Evolutionary conservation across 1,140 invertebrate genomes (phyloP), one percentile per base, ranked within the genome.

Genomic region (Coenobita brevimanus): DNA sequence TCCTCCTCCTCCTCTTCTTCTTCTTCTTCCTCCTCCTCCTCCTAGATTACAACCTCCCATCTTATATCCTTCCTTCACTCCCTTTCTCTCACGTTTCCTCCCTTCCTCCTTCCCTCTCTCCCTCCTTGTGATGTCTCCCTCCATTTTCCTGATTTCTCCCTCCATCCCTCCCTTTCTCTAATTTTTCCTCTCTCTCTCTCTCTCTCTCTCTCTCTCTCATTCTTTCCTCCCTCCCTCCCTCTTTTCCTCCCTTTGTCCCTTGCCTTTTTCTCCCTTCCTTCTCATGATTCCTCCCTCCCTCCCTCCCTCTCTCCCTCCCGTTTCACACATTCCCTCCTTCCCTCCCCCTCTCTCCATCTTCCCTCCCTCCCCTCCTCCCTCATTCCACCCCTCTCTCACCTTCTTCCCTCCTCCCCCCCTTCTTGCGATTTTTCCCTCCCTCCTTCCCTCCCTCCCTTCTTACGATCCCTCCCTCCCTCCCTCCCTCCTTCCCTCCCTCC

Each of bases 391-490:
- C 24, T 24, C 24, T 67, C 64, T 67, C 24, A 8, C 24, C 27
- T 27, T 67, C 24, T 24, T 30, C 27, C 64, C 27, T 30, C 27
- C 24, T 67, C 64, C 27, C 24, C 27, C 24, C 24, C 71, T 75
- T 24, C 24, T 41, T 33, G 13, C 41, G 3, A 13, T 41, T n/a
- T 24, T 67, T 67, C 64, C 27, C 24, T 27, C 27, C 62, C 62
- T 67, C 62, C 10, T 67, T 33, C 62, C 10, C n/a, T 33, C 36
- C n/a, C 62, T 24, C 10, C 27, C 13, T 24, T 38, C 67, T 71
- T 38, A 81, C 50, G 76, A 62, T 60, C 50, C 57, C 41, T 38
- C 41, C 78, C 38, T 81, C 27, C n/a, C 57, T 64, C 46, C 46
- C 17, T 50, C 6, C 17, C 6, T 8, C 46, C 6, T 17, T 50